A percentile compares a stretch with the other conserved stretches of the same genome.
These are phyloP conservation scores for Pteropus alecto DNA, from an alignment of 2,113 vertebrate genomes.

Conservation along the genomic window DNA sequence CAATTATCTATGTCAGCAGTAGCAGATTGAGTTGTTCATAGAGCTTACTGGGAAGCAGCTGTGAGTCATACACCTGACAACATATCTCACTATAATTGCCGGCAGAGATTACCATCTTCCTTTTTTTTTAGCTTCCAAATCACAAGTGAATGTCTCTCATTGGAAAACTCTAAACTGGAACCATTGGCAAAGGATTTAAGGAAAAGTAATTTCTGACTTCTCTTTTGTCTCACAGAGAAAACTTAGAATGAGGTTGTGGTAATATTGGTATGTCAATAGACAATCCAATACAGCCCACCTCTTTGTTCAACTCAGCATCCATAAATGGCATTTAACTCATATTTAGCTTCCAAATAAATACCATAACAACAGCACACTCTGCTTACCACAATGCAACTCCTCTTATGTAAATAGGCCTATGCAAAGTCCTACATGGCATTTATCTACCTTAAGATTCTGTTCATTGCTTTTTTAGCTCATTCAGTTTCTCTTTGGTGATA, in stretches of 20 bases:
- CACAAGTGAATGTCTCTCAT: background rate
- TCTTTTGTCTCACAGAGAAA: background rate
- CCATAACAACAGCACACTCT: background rate
- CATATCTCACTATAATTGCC: background rate
- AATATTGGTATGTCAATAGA: background rate
- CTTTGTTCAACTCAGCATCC: background rate
- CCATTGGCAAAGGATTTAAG: background rate
- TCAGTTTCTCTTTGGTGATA: background rate
- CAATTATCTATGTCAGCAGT: background rate
- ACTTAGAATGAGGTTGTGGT: background rate
- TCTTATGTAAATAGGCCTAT: background rate
- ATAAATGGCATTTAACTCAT: background rate
- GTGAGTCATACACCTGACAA: background rate
- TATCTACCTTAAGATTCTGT: background rate
- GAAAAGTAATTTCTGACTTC: background rate
- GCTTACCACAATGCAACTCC: no score
- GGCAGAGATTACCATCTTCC: background rate
- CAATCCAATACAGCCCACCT: background rate
- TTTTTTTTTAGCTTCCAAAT: background rate
- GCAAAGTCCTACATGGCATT: background rate
- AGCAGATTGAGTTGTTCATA: background rate
- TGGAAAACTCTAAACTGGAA: background rate
- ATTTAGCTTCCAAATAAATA: background rate
- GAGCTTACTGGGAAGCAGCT: background rate
- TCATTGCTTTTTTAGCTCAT: background rate